A percentile compares a stretch with the other conserved stretches of the same genome.
These are phyloP conservation scores for Rhinichthys osculus DNA, from an alignment of 2,797 vertebrate species.

Conservation along the genomic window DNA sequence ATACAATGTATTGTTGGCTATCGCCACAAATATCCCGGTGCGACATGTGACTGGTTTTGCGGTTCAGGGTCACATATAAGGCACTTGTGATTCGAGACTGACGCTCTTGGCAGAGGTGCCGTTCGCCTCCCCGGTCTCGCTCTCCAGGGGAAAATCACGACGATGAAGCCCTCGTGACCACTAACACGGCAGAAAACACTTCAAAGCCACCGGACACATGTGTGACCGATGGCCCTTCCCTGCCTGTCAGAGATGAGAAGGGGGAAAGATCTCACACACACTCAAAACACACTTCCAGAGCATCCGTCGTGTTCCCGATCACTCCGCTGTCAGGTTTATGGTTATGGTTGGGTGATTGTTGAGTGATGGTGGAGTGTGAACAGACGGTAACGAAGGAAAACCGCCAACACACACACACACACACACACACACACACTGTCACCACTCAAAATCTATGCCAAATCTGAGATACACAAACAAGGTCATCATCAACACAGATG, in stretches of 20 bases:
- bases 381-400: constrained; percentile 49
- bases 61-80: too few species aligned
- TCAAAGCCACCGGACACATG: constrained; percentile 77
- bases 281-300: constrained; percentile 24
- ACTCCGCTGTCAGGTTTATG: constrained; percentile 53
- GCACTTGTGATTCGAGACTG: constrained; percentile 71
- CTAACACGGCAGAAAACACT: constrained; percentile 71
- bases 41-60: too few species aligned
- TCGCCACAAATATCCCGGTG: too few species aligned
- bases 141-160: constrained; percentile 57
- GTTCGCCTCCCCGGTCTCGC: constrained; percentile 63
- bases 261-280: constrained; percentile 43
- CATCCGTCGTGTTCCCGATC: constrained; percentile 8
- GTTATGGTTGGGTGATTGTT: constrained; percentile 58
- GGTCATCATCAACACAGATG: constrained; percentile 21
- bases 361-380: constrained; percentile 52
- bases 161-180: constrained; percentile 67
- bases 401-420: constrained; percentile 30
- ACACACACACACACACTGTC: constrained; percentile 55
- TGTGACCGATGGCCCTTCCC: constrained; percentile 77
- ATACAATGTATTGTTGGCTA: too few species aligned
- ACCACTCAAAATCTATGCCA: constrained; percentile 10
- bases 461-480: constrained; percentile 25
- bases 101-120: constrained; percentile 69
- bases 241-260: constrained; percentile 61